A percentile compares a stretch with the other conserved stretches of the same genome.
phyloP scores from a whole-genome alignment of 2,888 invertebrate genomes.

The Philhelius pedissequus region DNA sequence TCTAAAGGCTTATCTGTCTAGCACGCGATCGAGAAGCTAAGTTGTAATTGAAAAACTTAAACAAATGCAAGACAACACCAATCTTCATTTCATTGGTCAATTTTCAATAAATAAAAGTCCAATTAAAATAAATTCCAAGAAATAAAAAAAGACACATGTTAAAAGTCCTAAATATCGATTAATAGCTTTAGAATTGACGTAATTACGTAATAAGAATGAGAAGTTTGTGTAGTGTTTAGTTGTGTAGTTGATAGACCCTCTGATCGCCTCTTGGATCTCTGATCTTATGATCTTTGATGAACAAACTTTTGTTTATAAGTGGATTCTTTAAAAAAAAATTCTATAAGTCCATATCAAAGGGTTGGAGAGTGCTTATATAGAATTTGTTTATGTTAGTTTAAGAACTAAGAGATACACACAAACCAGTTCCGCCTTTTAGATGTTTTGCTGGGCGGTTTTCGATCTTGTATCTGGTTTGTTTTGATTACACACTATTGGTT shows the following conservation, averaged over 20 bases:
- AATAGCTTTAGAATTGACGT: constrained; percentile 33
- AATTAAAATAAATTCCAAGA: constrained; percentile 44
- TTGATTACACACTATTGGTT: constrained; percentile 3
- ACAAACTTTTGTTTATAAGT: constrained; percentile 23
- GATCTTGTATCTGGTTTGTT: constrained; percentile 29
- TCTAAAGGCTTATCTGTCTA: not conserved
- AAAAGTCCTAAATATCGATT: constrained; percentile 39
- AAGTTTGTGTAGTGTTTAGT: not conserved
- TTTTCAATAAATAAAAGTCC: constrained; percentile 24
- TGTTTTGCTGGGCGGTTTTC: not conserved
- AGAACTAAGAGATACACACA: constrained; percentile 14
- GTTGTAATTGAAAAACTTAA: not conserved
- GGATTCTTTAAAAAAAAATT: constrained; percentile 34
- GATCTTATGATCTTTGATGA: constrained; percentile 16
- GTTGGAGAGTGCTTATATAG: not conserved
- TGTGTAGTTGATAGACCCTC: not conserved
- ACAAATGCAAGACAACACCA: not conserved
- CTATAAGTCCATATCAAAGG: constrained; percentile 46
- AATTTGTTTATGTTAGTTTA: constrained; percentile 54
- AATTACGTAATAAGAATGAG: not conserved
- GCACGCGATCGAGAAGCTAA: constrained; percentile 28
- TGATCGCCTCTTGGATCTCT: too few species aligned
- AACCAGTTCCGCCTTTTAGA: not conserved
- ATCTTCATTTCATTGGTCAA: not conserved
- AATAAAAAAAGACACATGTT: constrained; percentile 35